A percentile compares a stretch with the other conserved stretches of the same genome.
Evolutionary conservation across 2,113 vertebrate genomes (phyloP).

Genomic region (Hippocampus barbouri): DNA sequence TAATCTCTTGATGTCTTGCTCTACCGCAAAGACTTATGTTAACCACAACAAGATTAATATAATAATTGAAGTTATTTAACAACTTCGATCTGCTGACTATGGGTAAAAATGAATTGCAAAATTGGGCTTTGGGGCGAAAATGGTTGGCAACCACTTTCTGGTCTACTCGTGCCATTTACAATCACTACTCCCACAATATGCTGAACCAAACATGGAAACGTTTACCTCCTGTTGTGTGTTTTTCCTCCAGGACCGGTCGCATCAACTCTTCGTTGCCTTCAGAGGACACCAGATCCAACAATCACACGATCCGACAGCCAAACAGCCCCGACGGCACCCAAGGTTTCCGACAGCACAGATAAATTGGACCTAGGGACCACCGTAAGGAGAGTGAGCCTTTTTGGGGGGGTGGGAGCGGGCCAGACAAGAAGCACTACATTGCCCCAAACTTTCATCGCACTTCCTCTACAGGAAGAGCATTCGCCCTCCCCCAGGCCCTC

Average conservation of each 20-base stretch:
- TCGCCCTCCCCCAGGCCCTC: constrained; percentile 8
- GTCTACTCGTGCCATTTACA: background rate
- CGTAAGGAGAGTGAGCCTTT: background rate
- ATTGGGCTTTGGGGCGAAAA: background rate
- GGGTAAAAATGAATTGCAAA: no score
- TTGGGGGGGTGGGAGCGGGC: background rate
- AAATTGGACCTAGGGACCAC: constrained; percentile 57
- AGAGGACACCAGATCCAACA: constrained; percentile 84
- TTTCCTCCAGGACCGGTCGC: constrained; percentile 76
- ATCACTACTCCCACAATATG: background rate
- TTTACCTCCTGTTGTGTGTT: background rate
- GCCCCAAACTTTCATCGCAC: constrained; percentile 29
- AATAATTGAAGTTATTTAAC: no score
- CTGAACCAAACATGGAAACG: background rate
- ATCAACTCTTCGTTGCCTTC: constrained; percentile 78
- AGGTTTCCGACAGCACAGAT: constrained; percentile 95
- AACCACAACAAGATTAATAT: background rate
- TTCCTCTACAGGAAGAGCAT: background rate
- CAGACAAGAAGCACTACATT: constrained; percentile 37
- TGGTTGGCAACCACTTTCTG: background rate
- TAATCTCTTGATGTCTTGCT: background rate
- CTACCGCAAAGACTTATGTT: background rate
- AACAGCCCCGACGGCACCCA: constrained; percentile 88
- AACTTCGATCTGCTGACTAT: no score
- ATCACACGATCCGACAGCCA: constrained; percentile 86